Percentiles rank a stretch among this genome's conserved stretches.
Conservation (phyloP, 2,113 vertebrate species). For the Ochotona curzoniae region DNA sequence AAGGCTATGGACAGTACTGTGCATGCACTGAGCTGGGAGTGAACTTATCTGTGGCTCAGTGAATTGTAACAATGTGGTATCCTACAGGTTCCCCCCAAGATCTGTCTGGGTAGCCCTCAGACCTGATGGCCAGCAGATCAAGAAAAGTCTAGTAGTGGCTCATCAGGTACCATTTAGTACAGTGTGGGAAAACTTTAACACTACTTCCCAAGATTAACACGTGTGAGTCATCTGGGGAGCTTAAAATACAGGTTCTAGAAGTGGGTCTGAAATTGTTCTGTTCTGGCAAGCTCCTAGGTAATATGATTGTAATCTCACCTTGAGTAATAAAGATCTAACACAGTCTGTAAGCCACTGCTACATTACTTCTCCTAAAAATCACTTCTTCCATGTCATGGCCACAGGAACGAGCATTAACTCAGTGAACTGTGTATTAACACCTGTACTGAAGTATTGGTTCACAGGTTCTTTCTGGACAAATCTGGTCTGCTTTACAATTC, state of each 20-base stretch:
- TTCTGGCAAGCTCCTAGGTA: conserved; percentile 14
- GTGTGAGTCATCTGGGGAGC: background rate
- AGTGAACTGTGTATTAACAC: background rate
- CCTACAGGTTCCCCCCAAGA: too few species aligned
- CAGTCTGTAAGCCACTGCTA: background rate
- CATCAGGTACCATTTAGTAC: too few species aligned
- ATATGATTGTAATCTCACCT: background rate
- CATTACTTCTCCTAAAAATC: background rate
- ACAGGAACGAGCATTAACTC: background rate
- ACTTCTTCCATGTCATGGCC: background rate
- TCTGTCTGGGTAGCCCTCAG: too few species aligned
- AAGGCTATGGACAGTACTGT: too few species aligned
- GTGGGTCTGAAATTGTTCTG: background rate
- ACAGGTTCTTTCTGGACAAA: conserved; percentile 17
- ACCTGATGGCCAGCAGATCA: too few species aligned
- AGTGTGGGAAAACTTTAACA: too few species aligned
- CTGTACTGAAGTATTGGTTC: background rate
- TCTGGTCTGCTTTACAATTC: background rate
- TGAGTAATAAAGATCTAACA: conserved; percentile 30
- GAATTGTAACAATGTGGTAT: too few species aligned
- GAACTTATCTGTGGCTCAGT: too few species aligned
- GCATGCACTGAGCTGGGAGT: too few species aligned
- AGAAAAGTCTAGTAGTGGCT: too few species aligned
- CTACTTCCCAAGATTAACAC: conserved; percentile 21
- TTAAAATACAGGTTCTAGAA: background rate